phyloP scores from a whole-genome alignment of 2,797 vertebrate genomes.

The Sebastes flavidus region DNA sequence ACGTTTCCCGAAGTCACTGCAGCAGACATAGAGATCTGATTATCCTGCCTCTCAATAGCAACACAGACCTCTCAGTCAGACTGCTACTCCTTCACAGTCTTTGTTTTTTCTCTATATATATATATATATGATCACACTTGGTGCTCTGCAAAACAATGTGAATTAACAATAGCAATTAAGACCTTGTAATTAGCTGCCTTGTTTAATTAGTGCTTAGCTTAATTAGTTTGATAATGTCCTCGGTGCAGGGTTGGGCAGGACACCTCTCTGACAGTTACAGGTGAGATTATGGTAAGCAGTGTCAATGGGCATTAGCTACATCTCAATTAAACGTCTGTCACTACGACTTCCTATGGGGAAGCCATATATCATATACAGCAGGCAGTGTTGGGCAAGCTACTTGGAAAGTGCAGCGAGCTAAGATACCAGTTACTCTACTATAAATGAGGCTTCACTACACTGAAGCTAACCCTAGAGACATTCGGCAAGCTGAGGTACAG shows the following conservation, averaged over 20 bases:
- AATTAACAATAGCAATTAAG: conserved; percentile 55
- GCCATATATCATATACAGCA: neutral
- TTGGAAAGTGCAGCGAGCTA: neutral
- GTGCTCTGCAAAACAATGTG: conserved; percentile 1
- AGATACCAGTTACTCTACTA: neutral
- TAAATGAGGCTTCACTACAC: too few species aligned
- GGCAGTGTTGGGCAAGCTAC: neutral
- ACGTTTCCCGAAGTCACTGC: conserved; percentile 45
- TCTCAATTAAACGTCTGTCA: conserved; percentile 9
- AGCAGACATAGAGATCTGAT: conserved; percentile 58
- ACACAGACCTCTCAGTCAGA: conserved; percentile 32
- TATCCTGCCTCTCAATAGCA: conserved; percentile 40
- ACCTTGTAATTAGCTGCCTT: conserved; percentile 61
- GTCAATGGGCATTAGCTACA: neutral
- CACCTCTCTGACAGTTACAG: conserved; percentile 19
- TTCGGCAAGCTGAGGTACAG: neutral
- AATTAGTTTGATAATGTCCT: conserved; percentile 49
- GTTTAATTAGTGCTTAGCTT: conserved; percentile 60
- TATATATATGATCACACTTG: conserved; percentile 3
- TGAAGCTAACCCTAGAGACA: too few species aligned
- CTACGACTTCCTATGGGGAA: neutral
- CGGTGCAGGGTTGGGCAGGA: neutral
- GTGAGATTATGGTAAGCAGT: conserved; percentile 7
- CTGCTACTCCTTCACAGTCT: neutral
- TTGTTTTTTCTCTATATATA: neutral